Percentiles rank a stretch among this genome's conserved stretches.
These are phyloP conservation scores for Augiades crinisus DNA, from an alignment of 2,888 invertebrate genomes.

Conservation along the genomic window DNA sequence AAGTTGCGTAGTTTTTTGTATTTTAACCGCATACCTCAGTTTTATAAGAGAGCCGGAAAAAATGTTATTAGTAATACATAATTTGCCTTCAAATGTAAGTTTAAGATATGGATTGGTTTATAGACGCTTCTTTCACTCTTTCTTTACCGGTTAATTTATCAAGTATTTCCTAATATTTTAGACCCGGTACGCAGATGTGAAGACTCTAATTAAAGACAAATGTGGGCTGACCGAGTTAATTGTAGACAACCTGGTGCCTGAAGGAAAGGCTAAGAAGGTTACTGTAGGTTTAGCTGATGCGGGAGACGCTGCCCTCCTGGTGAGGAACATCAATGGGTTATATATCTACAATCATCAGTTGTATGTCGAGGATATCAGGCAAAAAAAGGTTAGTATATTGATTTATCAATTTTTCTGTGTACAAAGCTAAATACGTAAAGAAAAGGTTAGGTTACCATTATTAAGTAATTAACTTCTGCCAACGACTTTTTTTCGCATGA, in stretches of 20 bases:
- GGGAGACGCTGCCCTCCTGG: conserved; percentile 39
- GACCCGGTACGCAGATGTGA: conserved; percentile 37
- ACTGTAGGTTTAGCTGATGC: conserved; percentile 45
- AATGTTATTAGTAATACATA: conserved; percentile 44
- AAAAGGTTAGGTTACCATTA: too few species aligned
- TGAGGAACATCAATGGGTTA: conserved; percentile 40
- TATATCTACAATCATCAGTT: conserved; percentile 36
- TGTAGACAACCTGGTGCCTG: conserved; percentile 40
- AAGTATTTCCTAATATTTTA: conserved; percentile 23
- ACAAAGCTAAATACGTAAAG: too few species aligned
- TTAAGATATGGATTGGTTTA: too few species aligned
- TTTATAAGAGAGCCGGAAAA: too few species aligned
- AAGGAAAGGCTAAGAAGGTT: conserved; percentile 37
- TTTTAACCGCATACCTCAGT: too few species aligned
- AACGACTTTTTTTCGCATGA: too few species aligned
- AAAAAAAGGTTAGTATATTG: conserved; percentile 35
- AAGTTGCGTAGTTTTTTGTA: too few species aligned
- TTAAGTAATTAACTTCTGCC: too few species aligned
- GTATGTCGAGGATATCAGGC: conserved; percentile 40
- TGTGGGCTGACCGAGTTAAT: conserved; percentile 41
- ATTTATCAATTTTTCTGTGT: neutral
- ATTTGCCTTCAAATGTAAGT: conserved; percentile 41
- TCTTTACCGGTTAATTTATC: too few species aligned
- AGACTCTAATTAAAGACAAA: conserved; percentile 37
- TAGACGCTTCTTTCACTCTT: too few species aligned